Evolutionary conservation across 2,113 vertebrate species (phyloP).

Genomic region (Alligator mississippiensis): DNA sequence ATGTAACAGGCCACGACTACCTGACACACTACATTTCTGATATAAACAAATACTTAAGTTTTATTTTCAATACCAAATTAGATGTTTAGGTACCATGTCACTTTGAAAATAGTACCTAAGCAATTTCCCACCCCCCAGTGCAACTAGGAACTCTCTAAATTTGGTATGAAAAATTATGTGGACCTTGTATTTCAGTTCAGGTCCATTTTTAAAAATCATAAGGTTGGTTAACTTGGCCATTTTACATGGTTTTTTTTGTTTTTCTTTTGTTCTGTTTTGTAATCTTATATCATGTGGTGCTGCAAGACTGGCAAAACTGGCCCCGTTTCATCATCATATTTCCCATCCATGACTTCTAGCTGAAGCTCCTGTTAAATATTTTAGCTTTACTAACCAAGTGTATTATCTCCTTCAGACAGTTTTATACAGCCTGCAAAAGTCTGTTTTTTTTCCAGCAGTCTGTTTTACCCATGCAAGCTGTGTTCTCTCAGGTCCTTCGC

Average conservation of each 20-base stretch:
- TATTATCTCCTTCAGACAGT: background rate
- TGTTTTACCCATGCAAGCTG: background rate
- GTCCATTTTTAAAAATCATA: background rate
- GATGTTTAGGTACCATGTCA: background rate
- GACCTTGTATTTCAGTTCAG: background rate
- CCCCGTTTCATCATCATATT: background rate
- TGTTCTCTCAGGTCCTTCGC: background rate
- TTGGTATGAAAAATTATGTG: background rate
- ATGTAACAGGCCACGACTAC: no score
- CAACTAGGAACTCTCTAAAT: background rate
- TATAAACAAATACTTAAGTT: background rate
- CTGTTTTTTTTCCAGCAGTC: background rate
- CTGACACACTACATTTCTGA: no score
- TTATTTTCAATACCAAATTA: background rate
- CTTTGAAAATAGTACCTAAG: rapidly evolving
- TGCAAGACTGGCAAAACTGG: background rate
- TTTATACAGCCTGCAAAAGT: background rate
- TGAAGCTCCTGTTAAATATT: background rate
- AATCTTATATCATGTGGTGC: background rate
- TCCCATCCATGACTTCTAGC: background rate
- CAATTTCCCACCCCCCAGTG: background rate
- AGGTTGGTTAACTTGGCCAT: no score
- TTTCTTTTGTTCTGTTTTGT: background rate
- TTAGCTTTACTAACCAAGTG: background rate
- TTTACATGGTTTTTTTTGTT: no score